Base-by-base conservation (phyloP, 2,113 vertebrate genomes). In the Syngnathoides biaculeatus region DNA sequence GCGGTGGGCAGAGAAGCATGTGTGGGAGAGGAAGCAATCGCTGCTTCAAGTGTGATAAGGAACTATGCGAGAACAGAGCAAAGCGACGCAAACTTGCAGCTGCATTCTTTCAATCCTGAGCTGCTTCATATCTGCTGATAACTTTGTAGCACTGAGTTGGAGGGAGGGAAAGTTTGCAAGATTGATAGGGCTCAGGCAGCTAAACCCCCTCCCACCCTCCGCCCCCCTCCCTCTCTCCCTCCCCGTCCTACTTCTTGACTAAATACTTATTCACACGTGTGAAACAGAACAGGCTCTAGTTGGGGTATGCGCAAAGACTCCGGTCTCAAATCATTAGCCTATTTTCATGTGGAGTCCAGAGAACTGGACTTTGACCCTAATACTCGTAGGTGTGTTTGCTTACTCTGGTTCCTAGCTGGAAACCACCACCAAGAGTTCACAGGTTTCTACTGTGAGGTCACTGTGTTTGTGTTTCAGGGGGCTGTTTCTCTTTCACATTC, bases 21-120 rank as follows among this genome's bases (percentile, higher is more conserved):
- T 62, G 84, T 82, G 85, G 71, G 82, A 76, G 77, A 74, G 17
- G 52, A 68, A 83, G 83, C 70, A 15, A 67, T 71, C 78, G 71
- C 72, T 61, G 76, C 84, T 85, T 86, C 76, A 84, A 85, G 78
- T 71, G 78, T 60, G 88, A 90, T 89, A 87, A 89, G 84, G 43
- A 88, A 82, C 67, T 74, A 63, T 2, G 40, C 63, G 38, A 26
- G 72, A 83, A 52, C 53, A 42, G 70, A 68, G 71, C 81, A 55
- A 83, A 76, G 80, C 82, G 83, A 85, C 80, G 86, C 78, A 79
- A 87, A 85, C 72, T 80, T 47, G 74, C 87, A 87, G 88, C 83
- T 88, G 83, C 74, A 73, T 71, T 69, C 61, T 81, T 78, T 86
- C 82, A 77, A 82, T 75, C 77, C 67, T 60, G 48, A 72, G 79